Evolutionary conservation across 2,113 vertebrate species (phyloP).

Genomic region (Peromyscus californicus): DNA sequence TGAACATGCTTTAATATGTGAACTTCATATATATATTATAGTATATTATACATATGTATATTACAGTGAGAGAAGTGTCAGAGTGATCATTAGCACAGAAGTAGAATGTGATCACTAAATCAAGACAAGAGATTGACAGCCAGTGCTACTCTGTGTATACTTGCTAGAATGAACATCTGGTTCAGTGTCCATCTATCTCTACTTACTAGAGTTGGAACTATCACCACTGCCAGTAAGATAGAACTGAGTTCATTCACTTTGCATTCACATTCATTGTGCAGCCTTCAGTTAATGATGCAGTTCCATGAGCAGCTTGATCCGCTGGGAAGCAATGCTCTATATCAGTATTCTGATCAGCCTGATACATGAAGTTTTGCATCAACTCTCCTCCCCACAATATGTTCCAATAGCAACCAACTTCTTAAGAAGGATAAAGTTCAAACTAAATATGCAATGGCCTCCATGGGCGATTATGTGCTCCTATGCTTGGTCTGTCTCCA

Average conservation of each 20-base stretch:
- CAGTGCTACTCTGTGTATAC: neutral
- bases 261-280: constrained; percentile 9
- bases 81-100: neutral
- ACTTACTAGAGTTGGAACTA: neutral
- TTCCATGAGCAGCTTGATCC: neutral
- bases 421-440: neutral
- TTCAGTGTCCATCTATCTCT: rapidly evolving
- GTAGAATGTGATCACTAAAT: neutral
- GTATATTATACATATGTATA: neutral
- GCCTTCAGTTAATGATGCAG: constrained; percentile 19
- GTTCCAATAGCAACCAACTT: neutral
- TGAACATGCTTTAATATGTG: neutral
- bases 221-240: neutral
- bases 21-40: neutral
- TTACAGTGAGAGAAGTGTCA: neutral
- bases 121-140: neutral
- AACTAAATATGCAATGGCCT: neutral
- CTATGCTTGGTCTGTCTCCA: neutral
- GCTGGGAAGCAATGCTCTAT: constrained; percentile 26
- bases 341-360: constrained; percentile 54
- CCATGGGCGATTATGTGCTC: too few relatives aligned
- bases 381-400: neutral
- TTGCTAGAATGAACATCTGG: neutral
- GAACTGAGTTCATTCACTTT: neutral
- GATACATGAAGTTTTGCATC: neutral